phyloP scores from a whole-genome alignment of 2,797 vertebrate genomes.

The Melanotaenia trifasciata region DNA sequence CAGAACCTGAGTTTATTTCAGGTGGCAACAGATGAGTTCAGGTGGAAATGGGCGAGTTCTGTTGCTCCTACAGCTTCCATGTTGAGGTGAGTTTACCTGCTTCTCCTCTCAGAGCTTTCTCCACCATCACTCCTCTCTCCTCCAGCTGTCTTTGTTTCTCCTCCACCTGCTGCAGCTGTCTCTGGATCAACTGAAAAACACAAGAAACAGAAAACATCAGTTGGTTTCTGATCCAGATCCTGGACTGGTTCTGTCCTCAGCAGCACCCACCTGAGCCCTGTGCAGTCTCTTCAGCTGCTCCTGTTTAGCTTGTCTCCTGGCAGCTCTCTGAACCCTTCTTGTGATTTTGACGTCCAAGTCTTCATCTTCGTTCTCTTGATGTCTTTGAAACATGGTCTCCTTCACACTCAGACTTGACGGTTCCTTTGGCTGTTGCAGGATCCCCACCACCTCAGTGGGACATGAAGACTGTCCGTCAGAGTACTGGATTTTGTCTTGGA shows the following conservation, averaged over 20 bases:
- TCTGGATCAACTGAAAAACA: slow-evolving; percentile 89
- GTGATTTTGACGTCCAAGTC: slow-evolving; percentile 90
- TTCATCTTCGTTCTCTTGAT: slow-evolving; percentile 84
- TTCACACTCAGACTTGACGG: slow-evolving; percentile 72
- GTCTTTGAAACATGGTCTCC: slow-evolving; percentile 81
- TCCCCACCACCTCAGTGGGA: slow-evolving; percentile 70
- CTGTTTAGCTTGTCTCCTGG: slow-evolving; percentile 91
- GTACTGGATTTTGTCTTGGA: slow-evolving; percentile 26
- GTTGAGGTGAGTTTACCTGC: slow-evolving; percentile 83
- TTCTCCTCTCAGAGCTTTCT: slow-evolving; percentile 94
- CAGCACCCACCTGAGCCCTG: slow-evolving; percentile 88
- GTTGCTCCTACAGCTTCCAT: background rate
- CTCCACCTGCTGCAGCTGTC: slow-evolving; percentile 95
- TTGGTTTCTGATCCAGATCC: background rate
- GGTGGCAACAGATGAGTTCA: background rate
- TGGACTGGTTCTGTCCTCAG: background rate
- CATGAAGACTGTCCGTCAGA: slow-evolving; percentile 67
- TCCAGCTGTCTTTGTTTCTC: slow-evolving; percentile 94
- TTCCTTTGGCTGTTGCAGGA: slow-evolving; percentile 62
- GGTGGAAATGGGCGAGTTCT: background rate
- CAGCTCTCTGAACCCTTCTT: slow-evolving; percentile 89
- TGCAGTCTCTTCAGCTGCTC: slow-evolving; percentile 94
- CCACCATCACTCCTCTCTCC: slow-evolving; percentile 92
- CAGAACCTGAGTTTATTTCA: background rate
- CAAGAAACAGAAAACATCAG: background rate